Percentiles rank a stretch among this genome's conserved stretches.
phyloP scores from a whole-genome alignment of 2,888 invertebrate genomes.

The Flexamia atlantica region DNA sequence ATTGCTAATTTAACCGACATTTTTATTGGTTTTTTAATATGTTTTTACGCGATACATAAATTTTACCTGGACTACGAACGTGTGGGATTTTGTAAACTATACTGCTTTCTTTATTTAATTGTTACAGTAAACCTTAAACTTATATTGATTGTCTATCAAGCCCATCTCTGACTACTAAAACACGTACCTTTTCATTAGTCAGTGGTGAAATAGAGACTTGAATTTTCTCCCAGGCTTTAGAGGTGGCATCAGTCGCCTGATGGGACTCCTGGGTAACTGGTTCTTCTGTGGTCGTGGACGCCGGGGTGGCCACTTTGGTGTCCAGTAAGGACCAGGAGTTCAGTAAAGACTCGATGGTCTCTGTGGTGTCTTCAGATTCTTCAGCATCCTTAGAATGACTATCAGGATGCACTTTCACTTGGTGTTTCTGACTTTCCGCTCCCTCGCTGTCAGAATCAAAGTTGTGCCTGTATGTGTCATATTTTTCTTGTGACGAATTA shows the following conservation, averaged over 20 bases:
- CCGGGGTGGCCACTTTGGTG: constrained; percentile 65
- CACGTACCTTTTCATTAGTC: constrained; percentile 82
- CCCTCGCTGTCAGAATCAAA: constrained; percentile 64
- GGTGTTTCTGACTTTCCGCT: constrained; percentile 67
- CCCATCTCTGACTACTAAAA: no score
- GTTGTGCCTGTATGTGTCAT: constrained; percentile 17
- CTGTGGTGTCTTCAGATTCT: constrained; percentile 46
- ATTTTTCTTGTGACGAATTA: not conserved
- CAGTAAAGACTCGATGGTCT: constrained; percentile 54
- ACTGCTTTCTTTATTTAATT: no score
- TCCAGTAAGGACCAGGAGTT: constrained; percentile 68
- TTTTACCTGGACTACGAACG: no score
- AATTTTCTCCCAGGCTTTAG: constrained; percentile 81
- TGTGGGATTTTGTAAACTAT: no score
- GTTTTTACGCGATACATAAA: no score
- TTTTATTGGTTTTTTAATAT: no score
- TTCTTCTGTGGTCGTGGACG: constrained; percentile 66
- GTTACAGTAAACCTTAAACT: no score
- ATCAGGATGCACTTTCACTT: constrained; percentile 64
- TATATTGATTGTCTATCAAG: no score
- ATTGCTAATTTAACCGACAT: no score
- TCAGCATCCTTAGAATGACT: constrained; percentile 56
- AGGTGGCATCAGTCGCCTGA: constrained; percentile 72
- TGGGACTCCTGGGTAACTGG: constrained; percentile 63
- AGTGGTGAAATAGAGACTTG: constrained; percentile 86